phyloP scores from a whole-genome alignment of 2,797 vertebrate genomes.

The Macropus fuliginosus region DNA sequence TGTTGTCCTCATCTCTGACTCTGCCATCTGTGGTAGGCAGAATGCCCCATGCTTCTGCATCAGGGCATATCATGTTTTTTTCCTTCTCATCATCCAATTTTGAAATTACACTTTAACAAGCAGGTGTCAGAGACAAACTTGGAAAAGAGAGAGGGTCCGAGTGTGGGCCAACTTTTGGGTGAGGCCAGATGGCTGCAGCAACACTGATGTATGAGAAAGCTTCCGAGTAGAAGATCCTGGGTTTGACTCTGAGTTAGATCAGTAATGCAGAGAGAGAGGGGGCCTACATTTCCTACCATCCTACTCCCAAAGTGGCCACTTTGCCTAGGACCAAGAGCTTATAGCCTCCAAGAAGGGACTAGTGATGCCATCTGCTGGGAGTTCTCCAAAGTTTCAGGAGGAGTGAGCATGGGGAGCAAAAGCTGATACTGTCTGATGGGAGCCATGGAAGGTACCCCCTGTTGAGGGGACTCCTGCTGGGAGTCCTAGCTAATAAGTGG shows the following conservation, averaged over 20 bases:
- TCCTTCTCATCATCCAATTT: not conserved
- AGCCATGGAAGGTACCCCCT: not conserved
- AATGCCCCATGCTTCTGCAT: not conserved
- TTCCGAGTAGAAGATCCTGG: not conserved
- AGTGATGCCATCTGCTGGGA: not conserved
- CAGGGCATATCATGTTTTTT: not conserved
- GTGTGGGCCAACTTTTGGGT: not conserved
- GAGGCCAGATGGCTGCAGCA: not conserved
- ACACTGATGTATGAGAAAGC: not conserved
- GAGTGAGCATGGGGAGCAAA: not conserved
- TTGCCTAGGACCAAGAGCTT: not conserved
- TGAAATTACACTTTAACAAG: not conserved
- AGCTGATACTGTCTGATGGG: not conserved
- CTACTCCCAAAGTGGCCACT: not conserved
- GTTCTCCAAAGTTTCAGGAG: not conserved
- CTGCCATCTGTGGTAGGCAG: not conserved
- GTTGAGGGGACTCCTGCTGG: not conserved
- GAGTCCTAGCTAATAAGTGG: not conserved
- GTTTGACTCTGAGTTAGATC: not conserved
- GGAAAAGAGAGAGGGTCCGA: not conserved
- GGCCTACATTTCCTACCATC: not conserved
- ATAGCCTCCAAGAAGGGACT: not conserved
- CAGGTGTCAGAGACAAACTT: not conserved
- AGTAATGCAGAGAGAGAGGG: not conserved
- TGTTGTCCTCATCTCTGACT: not conserved